Evolutionary conservation across 2,113 vertebrate species (phyloP), one percentile per base, ranked within the genome.

Genomic region (Phyllostomus discolor): DNA sequence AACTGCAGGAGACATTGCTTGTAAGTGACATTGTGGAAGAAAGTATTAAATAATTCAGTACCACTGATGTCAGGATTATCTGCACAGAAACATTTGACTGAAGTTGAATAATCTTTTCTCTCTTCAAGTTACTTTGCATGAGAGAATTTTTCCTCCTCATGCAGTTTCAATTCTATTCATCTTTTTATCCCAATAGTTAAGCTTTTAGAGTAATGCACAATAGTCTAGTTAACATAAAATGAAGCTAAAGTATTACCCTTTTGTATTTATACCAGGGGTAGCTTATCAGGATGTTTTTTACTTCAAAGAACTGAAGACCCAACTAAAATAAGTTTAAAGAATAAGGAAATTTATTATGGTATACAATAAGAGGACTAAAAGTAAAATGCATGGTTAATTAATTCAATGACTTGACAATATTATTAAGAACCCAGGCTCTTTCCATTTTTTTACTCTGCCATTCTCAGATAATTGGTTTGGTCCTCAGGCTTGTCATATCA

Each of bases 21-120:
- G 97, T 94, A 96, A 97, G 86, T 88, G 94, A 95, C 81, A 96
- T n/a, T 88, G 72, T 90, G 82, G 94, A 95, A 92, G 81, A 86
- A 94, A 88, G 88, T 94, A 93, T 90, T 97, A 95, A 97, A 97
- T 97, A 97, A 97, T 98, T 98, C 96, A 97, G 94, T 90, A 75
- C 54, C 78, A 90, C 16, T 97, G 96, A 97, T 97, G 90, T 97
- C 92, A 97, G 89, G 92, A 73, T 90, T 97, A 97, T 96, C 92
- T 96, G 78, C 54, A 92, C 50, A 79, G 96, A 97, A 94, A 93
- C 91, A 92, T 80, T 97, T 64, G 88, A 93, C 69, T 95, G 38
- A 95, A 93, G 83, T 95, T 95, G 83, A 95, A 95, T 93, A 95
- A 96, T 88, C 80, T 95, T 92, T 95, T 92, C 82, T 97, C 43